phyloP scores from a whole-genome alignment of 2,888 invertebrate species.

The Zootermopsis nevadensis region DNA sequence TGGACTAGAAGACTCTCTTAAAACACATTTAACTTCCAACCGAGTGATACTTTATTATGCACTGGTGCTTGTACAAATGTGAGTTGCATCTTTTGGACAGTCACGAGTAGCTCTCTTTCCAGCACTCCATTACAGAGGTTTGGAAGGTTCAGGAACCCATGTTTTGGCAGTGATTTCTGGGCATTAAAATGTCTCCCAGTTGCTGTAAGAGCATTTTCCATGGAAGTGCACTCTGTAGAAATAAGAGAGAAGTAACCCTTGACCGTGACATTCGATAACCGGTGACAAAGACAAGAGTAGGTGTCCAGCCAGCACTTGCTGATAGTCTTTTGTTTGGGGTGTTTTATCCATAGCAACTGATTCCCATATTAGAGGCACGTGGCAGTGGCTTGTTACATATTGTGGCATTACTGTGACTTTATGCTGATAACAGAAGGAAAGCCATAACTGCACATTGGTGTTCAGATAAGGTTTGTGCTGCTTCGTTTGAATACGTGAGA shows the following conservation, averaged over 20 bases:
- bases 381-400: no score
- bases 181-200: not conserved
- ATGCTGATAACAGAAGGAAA: no score
- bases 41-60: no score
- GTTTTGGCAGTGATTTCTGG: not conserved
- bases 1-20: no score
- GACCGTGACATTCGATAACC: not conserved
- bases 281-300: not conserved
- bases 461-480: no score
- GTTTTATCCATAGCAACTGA: slow-evolving; percentile 15
- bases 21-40: no score
- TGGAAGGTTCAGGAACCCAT: not conserved
- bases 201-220: not conserved
- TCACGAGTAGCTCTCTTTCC: no score
- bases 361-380: not conserved
- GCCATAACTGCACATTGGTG: no score
- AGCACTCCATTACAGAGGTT: not conserved
- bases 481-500: no score
- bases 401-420: no score
- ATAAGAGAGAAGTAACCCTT: not conserved
- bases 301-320: not conserved
- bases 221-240: slow-evolving; percentile 24
- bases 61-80: no score
- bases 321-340: not conserved
- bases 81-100: no score